Conservation (phyloP, 2,888 invertebrate species). For the Dendrolimus pini region DNA sequence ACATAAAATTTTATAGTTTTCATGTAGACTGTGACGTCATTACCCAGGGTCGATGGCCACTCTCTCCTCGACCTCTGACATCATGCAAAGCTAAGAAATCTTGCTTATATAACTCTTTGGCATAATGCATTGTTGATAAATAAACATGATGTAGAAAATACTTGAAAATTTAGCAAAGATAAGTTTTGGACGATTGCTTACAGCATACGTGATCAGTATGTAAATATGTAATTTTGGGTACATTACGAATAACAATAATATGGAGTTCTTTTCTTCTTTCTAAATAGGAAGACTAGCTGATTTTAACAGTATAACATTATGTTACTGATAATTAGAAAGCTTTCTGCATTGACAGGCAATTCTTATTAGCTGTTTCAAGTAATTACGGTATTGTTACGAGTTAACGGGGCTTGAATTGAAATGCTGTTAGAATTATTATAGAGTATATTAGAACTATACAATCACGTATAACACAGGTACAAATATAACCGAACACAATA, state of each 20-base stretch:
- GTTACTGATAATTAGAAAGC: too few relatives aligned
- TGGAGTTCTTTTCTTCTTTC: not conserved
- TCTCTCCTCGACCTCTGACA: conserved; percentile 52
- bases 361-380: too few relatives aligned
- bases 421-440: too few relatives aligned
- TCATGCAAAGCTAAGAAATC: conserved; percentile 17
- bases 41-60: conserved; percentile 29
- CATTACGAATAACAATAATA: not conserved
- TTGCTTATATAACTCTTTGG: conserved; percentile 20
- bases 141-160: not conserved
- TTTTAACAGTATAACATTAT: too few relatives aligned
- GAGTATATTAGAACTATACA: too few relatives aligned
- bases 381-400: too few relatives aligned
- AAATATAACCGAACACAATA: too few relatives aligned
- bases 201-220: not conserved
- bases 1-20: too few relatives aligned
- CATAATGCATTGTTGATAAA: not conserved
- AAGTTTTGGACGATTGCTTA: not conserved
- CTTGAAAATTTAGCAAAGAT: conserved; percentile 3
- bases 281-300: too few relatives aligned
- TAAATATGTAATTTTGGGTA: not conserved
- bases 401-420: too few relatives aligned
- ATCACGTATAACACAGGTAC: too few relatives aligned
- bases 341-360: too few relatives aligned
- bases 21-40: conserved; percentile 19